Base-by-base conservation (phyloP, 2,113 vertebrate genomes). In the Dromiciops gliroides region DNA sequence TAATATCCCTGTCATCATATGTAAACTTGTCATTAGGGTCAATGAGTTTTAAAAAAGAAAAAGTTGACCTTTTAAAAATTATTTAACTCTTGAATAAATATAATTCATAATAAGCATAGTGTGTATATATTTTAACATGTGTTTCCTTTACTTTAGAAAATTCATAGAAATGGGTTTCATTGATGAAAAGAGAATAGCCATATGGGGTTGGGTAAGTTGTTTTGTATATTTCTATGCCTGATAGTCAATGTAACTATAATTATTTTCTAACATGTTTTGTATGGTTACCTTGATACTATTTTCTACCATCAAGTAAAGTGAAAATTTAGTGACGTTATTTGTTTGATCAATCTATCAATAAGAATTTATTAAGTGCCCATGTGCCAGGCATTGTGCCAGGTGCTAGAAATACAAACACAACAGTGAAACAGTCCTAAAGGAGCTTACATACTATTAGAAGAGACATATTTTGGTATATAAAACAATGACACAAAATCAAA, bases 191-290 rank as follows among this genome's bases (percentile, higher is more conserved):
- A 98, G 98, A 98, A 97, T 99, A 98, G 99, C 99, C 96, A 99
- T 99, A 98, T 99, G 99, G 99, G 99, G 99, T 93, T 99, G 99
- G 99, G 99, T 99, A 98, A 99, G 99, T 99, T 96, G 48, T 83
- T 96, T 95, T 95, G 95, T 98, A 90, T 95, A 95, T 97, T 90
- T 97, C 91, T 94, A 94, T 94, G 95, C 96, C 94, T 98, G 94
- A 94, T 97, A 97, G 92, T 98, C 91, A 26, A 67, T 95, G 97
- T 93, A 92, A 92, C 94, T 97, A 96, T 97, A 95, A 96, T 97
- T 94, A 95, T 97, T 97, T 96, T 96, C 92, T 90, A 67, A 97
- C 95, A 90, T 97, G 94, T 96, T 97, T 90, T 96, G 89, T 97
- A 98, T 97, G 92, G 91, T 95, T 97, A 19, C 96, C 89, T 97